Conservation (phyloP, 2,888 invertebrate species). For the Dastarcus helophoroides region DNA sequence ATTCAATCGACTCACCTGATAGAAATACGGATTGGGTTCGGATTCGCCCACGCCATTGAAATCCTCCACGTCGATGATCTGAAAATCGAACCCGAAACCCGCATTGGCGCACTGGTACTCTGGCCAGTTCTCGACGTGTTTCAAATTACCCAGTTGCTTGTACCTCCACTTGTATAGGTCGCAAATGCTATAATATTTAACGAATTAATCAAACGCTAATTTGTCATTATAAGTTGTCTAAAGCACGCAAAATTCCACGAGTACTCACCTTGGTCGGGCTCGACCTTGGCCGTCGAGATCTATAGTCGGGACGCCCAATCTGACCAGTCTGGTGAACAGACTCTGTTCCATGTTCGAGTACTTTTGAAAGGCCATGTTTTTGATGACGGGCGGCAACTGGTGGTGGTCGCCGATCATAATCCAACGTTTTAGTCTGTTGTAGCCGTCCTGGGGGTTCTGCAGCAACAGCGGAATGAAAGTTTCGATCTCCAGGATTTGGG, state of each 20-base stretch:
- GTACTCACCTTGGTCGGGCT: slow-evolving; percentile 62
- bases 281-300: slow-evolving; percentile 97
- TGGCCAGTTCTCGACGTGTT: slow-evolving; percentile 70
- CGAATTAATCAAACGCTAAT: background rate
- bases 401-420: slow-evolving; percentile 99
- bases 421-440: slow-evolving; percentile 94
- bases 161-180: slow-evolving; percentile 94
- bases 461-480: slow-evolving; percentile 96
- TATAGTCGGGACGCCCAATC: slow-evolving; percentile 93
- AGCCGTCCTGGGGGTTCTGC: slow-evolving; percentile 97
- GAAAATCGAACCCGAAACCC: slow-evolving; percentile 87
- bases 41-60: slow-evolving; percentile 95
- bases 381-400: slow-evolving; percentile 97
- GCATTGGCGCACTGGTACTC: slow-evolving; percentile 89
- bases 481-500: slow-evolving; percentile 98
- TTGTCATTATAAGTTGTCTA: too few relatives aligned
- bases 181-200: slow-evolving; percentile 56
- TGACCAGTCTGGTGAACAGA: slow-evolving; percentile 89
- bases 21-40: slow-evolving; percentile 97
- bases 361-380: slow-evolving; percentile 99
- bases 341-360: slow-evolving; percentile 99
- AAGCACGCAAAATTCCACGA: background rate
- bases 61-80: slow-evolving; percentile 91
- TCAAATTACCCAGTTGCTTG: slow-evolving; percentile 86
- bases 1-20: slow-evolving; percentile 56